phyloP scores from a whole-genome alignment of 2,888 invertebrate species.

The Sipunculus nudus region DNA sequence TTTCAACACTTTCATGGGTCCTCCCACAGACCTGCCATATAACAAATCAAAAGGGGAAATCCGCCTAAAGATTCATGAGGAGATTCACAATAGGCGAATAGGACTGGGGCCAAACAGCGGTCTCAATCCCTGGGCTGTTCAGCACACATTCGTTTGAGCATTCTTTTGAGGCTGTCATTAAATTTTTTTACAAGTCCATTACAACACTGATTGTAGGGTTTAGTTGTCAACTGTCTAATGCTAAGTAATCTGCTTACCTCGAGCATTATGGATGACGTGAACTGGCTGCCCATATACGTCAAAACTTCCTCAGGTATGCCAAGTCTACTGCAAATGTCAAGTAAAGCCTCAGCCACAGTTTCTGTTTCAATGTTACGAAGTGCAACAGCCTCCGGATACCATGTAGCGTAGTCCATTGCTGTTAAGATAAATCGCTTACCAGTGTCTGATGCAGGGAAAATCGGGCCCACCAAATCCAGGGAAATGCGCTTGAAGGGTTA shows the following conservation, averaged over 20 bases:
- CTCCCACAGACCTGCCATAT: constrained; percentile 10
- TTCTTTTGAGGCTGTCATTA: constrained; percentile 22
- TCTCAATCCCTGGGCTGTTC: constrained; percentile 16
- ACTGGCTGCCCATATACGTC: constrained; percentile 35
- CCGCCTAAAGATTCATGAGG: constrained; percentile 6
- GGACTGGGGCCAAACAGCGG: constrained; percentile 1
- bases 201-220: constrained; percentile 19
- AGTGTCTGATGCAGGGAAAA: no score
- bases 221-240: constrained; percentile 22
- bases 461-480: no score
- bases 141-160: background rate
- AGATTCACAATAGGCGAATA: constrained; percentile 13
- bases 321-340: constrained; percentile 28
- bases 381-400: no score
- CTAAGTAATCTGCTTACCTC: constrained; percentile 26
- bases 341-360: constrained; percentile 31
- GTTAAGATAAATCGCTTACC: no score
- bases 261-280: constrained; percentile 30
- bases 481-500: no score
- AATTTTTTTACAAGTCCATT: constrained; percentile 26
- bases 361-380: no score
- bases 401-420: no score
- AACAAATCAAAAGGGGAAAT: constrained; percentile 20
- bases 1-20: constrained; percentile 9
- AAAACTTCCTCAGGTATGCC: constrained; percentile 37